Evolutionary conservation across 2,888 invertebrate genomes (phyloP).

Genomic region (Platycheirus albimanus): DNA sequence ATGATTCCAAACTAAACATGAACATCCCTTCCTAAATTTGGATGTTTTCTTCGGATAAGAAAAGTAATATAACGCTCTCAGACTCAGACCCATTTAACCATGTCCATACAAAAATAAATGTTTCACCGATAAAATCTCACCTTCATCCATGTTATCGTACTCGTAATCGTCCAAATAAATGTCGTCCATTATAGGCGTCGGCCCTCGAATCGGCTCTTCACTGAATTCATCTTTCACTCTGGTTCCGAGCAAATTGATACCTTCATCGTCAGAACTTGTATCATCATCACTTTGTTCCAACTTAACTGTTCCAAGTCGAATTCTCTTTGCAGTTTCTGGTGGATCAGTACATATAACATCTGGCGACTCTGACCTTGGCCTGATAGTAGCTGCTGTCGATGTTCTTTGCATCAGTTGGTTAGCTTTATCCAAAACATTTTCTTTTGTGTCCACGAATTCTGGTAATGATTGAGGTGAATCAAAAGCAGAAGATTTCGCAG

Average conservation of each 20-base stretch:
- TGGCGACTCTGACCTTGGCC: constrained; percentile 9
- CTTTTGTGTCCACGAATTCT: constrained; percentile 66
- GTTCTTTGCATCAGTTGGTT: constrained; percentile 29
- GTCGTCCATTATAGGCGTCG: constrained; percentile 38
- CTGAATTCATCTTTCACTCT: constrained; percentile 75
- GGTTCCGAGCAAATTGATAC: constrained; percentile 64
- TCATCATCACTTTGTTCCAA: constrained; percentile 52
- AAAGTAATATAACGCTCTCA: no score
- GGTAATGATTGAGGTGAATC: constrained; percentile 26
- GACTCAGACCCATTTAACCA: no score
- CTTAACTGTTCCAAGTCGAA: constrained; percentile 25
- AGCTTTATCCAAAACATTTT: constrained; percentile 70
- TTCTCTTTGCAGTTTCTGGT: not conserved
- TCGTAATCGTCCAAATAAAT: constrained; percentile 66
- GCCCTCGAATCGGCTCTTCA: constrained; percentile 35
- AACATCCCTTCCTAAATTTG: no score
- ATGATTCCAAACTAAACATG: no score
- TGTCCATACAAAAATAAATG: no score
- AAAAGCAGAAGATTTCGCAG: constrained; percentile 2
- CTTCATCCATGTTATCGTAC: constrained; percentile 61
- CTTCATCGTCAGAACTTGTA: constrained; percentile 58
- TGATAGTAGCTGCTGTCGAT: not conserved
- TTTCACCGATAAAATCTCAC: constrained; percentile 45
- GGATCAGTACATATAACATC: constrained; percentile 1
- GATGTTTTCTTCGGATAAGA: no score